A percentile compares a stretch with the other conserved stretches of the same genome.
These are phyloP conservation scores for Lochmaea capreae DNA, from an alignment of 2,888 invertebrate species.

Conservation along the genomic window DNA sequence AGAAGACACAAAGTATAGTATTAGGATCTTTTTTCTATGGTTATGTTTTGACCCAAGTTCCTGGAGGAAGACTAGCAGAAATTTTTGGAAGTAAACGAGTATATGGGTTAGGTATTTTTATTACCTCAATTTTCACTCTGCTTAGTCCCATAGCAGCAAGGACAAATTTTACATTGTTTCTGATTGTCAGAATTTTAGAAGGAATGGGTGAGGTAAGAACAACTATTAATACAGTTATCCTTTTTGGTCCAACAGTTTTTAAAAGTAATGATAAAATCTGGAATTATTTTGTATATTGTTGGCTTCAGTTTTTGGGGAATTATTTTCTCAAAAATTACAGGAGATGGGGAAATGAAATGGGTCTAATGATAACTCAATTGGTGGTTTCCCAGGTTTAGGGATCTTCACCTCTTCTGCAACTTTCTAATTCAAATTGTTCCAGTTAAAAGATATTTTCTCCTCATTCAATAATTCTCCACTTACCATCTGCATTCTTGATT, in stretches of 20 bases:
- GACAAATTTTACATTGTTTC: conserved; percentile 74
- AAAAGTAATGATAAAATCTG: too few species aligned
- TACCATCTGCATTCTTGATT: too few species aligned
- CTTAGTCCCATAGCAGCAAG: conserved; percentile 86
- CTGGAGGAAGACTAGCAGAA: conserved; percentile 88
- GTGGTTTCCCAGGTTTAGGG: too few species aligned
- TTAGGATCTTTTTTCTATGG: conserved; percentile 88
- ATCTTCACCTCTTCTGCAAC: too few species aligned
- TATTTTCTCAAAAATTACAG: too few species aligned
- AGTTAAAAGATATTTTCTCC: too few species aligned
- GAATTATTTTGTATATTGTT: too few species aligned
- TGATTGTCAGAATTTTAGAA: conserved; percentile 81
- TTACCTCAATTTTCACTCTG: conserved; percentile 85
- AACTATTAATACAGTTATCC: not conserved
- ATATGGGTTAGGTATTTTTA: conserved; percentile 83
- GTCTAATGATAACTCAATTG: too few species aligned
- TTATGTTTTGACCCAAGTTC: conserved; percentile 84
- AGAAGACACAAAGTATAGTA: conserved; percentile 82
- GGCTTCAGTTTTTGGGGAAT: too few species aligned
- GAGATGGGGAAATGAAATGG: too few species aligned
- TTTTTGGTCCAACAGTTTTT: not conserved
- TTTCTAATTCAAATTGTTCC: too few species aligned
- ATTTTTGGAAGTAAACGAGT: conserved; percentile 88
- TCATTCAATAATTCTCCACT: too few species aligned
- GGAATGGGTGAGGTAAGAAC: conserved; percentile 82